Conservation (phyloP, 2,797 vertebrate species). For the Falco peregrinus region DNA sequence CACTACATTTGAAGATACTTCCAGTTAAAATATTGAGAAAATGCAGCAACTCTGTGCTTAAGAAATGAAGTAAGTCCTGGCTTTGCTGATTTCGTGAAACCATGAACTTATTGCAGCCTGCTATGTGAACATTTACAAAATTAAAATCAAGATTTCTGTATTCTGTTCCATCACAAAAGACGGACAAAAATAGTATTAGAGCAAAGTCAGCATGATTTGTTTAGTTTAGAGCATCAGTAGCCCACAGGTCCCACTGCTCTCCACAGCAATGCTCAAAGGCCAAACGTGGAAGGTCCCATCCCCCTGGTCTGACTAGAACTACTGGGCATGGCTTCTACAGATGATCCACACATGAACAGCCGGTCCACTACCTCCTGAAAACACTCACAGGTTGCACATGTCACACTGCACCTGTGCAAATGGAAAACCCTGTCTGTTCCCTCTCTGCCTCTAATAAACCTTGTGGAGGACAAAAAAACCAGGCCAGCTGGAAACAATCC, state of each 20-base stretch:
- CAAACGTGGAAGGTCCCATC: fast-evolving
- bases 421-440: background rate
- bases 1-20: background rate
- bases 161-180: background rate
- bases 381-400: background rate
- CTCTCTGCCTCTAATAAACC: background rate
- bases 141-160: background rate
- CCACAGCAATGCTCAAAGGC: background rate
- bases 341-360: fast-evolving
- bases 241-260: background rate
- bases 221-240: background rate
- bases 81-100: background rate
- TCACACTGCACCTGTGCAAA: background rate
- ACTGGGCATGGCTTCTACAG: background rate
- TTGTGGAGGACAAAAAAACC: background rate
- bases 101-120: background rate
- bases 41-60: background rate
- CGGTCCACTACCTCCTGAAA: background rate
- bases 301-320: background rate
- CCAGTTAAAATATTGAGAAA: background rate
- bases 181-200: background rate
- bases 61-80: background rate
- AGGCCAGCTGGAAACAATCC: background rate
- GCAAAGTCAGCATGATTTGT: background rate
- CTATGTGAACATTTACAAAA: background rate